Evolutionary conservation across 2,888 invertebrate genomes (phyloP).

Genomic region (Drosophila glabriapex): DNA sequence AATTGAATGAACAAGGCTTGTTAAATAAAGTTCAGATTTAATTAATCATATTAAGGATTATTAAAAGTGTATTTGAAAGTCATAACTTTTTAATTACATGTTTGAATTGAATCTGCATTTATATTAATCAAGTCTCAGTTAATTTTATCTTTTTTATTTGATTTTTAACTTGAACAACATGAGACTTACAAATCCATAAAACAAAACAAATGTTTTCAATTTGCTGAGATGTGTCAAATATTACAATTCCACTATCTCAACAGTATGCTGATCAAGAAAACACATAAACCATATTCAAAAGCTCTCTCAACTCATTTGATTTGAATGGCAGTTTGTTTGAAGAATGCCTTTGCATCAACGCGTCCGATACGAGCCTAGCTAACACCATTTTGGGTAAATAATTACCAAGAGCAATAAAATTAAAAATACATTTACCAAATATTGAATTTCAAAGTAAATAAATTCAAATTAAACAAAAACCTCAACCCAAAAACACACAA

Average conservation of each 20-base stretch:
- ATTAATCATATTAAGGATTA: no score
- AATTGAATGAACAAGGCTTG: not conserved
- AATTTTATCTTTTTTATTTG: not conserved
- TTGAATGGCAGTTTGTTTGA: conserved; percentile 3
- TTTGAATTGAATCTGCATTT: not conserved
- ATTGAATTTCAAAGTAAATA: conserved; percentile 83
- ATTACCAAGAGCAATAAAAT: conserved; percentile 62
- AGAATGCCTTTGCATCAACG: conserved; percentile 56
- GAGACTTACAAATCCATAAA: conserved; percentile 6
- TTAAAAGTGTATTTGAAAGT: not conserved
- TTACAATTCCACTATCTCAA: conserved; percentile 12
- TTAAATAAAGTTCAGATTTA: not conserved
- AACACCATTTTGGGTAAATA: conserved; percentile 57
- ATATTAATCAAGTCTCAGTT: not conserved
- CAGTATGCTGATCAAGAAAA: conserved; percentile 10
- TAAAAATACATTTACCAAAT: conserved; percentile 79
- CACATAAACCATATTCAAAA: conserved; percentile 13
- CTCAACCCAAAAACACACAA: conserved; percentile 21
- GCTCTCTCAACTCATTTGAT: conserved; percentile 12
- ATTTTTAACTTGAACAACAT: not conserved
- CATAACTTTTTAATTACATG: not conserved
- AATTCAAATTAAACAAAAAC: conserved; percentile 69
- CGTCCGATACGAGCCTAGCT: conserved; percentile 31
- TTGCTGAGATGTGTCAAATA: conserved; percentile 32
- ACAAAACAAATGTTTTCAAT: conserved; percentile 34